Evolutionary conservation across 1,140 invertebrate species (phyloP).

Genomic region (Drosophila watanabei): DNA sequence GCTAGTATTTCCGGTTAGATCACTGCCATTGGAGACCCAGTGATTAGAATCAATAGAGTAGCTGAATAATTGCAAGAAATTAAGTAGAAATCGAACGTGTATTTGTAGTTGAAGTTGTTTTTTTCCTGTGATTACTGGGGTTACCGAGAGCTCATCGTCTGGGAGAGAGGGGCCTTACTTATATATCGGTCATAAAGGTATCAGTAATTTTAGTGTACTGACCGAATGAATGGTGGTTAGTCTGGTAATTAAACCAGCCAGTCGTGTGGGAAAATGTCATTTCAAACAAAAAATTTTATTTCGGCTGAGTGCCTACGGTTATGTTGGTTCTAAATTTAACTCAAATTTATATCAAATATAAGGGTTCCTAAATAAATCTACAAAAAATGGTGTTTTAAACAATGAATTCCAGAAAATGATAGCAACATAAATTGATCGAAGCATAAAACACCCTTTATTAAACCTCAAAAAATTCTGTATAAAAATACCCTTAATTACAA

Average conservation of each 20-base stretch:
- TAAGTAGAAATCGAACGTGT: slow-evolving; percentile 61
- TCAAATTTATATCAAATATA: too few relatives aligned
- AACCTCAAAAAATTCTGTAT: too few relatives aligned
- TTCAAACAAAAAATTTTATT: slow-evolving; percentile 16
- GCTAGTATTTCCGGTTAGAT: slow-evolving; percentile 74
- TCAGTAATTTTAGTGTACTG: slow-evolving; percentile 48
- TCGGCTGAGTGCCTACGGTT: slow-evolving; percentile 20
- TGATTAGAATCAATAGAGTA: slow-evolving; percentile 73
- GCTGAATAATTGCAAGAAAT: slow-evolving; percentile 77
- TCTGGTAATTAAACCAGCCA: slow-evolving; percentile 67
- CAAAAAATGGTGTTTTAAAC: neutral
- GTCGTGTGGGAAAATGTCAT: slow-evolving; percentile 56
- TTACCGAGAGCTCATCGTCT: slow-evolving; percentile 36
- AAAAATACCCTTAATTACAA: neutral
- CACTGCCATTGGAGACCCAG: slow-evolving; percentile 39
- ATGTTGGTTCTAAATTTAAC: slow-evolving; percentile 20
- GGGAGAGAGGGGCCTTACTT: neutral
- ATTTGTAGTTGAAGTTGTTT: slow-evolving; percentile 24
- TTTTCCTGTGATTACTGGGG: slow-evolving; percentile 15
- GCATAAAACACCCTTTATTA: neutral
- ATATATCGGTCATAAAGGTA: slow-evolving; percentile 12
- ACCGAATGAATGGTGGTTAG: slow-evolving; percentile 16
- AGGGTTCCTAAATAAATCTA: neutral
- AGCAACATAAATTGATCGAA: neutral
- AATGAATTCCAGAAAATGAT: neutral